Evolutionary conservation across 1,140 invertebrate genomes (phyloP).

Genomic region (Drosophila jambulina): DNA sequence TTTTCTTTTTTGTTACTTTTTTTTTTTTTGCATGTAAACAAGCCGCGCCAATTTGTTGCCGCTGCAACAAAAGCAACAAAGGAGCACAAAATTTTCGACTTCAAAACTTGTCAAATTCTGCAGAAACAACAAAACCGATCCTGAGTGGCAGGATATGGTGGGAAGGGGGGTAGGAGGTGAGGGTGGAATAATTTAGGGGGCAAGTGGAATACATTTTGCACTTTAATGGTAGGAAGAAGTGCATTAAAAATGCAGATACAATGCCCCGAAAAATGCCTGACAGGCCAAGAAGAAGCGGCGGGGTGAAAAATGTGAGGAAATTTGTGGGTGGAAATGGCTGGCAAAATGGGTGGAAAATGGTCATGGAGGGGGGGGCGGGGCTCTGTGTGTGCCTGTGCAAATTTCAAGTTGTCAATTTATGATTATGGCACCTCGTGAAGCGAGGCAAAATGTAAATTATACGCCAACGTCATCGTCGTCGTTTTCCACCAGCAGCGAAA

Average conservation of each 20-base stretch:
- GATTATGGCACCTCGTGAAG: slow-evolving; percentile 82
- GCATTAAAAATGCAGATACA: slow-evolving; percentile 82
- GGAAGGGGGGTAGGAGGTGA: no score
- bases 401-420: slow-evolving; percentile 84
- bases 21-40: slow-evolving; percentile 67
- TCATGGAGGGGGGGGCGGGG: slow-evolving; percentile 26
- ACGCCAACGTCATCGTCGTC: slow-evolving; percentile 42
- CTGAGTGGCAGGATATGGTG: slow-evolving; percentile 42
- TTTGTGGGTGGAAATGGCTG: slow-evolving; percentile 1
- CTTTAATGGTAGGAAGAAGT: slow-evolving; percentile 66
- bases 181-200: slow-evolving; percentile 62
- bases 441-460: slow-evolving; percentile 81
- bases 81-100: slow-evolving; percentile 38
- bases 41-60: slow-evolving; percentile 74
- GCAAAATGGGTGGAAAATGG: slow-evolving; percentile 26
- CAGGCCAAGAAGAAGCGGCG: slow-evolving; percentile 17
- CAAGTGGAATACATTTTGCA: slow-evolving; percentile 67
- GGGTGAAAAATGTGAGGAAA: neutral
- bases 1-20: neutral
- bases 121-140: slow-evolving; percentile 42
- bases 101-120: slow-evolving; percentile 57
- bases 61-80: slow-evolving; percentile 27
- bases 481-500: slow-evolving; percentile 46
- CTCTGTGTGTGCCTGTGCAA: slow-evolving; percentile 68
- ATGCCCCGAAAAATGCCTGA: slow-evolving; percentile 54